Conservation (phyloP, 2,113 vertebrate species). For the Chionodraco myersi region DNA sequence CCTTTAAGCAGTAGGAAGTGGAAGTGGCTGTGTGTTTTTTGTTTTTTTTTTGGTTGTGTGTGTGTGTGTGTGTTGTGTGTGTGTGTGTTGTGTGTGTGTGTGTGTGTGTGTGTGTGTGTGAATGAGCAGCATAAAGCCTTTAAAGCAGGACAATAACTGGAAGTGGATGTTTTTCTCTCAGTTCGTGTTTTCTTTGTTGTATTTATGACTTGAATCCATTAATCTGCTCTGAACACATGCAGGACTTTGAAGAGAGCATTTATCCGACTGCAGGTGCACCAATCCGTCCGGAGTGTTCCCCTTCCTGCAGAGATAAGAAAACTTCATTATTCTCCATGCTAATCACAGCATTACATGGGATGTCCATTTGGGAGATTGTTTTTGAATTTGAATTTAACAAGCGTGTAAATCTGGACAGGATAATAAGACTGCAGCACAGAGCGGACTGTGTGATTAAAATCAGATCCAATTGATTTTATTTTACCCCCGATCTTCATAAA, state of each 20-base stretch:
- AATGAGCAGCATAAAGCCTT: no score
- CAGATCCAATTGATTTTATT: slow-evolving; percentile 57
- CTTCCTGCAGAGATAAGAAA: slow-evolving; percentile 65
- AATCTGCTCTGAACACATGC: slow-evolving; percentile 62
- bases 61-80: no score
- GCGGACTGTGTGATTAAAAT: slow-evolving; percentile 68
- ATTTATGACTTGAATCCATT: slow-evolving; percentile 67
- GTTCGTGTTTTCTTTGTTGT: slow-evolving; percentile 28
- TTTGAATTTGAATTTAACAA: slow-evolving; percentile 66
- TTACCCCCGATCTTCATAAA: slow-evolving; percentile 42
- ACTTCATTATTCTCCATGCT: slow-evolving; percentile 61
- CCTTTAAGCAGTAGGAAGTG: no score
- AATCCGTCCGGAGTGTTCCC: slow-evolving; percentile 16
- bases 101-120: no score
- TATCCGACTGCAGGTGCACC: slow-evolving; percentile 56
- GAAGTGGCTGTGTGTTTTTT: no score
- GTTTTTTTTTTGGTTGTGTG: no score
- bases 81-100: no score
- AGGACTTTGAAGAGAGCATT: slow-evolving; percentile 60
- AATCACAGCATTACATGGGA: slow-evolving; percentile 44
- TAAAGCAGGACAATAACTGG: no score
- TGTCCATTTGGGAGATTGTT: slow-evolving; percentile 45
- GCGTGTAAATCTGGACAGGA: slow-evolving; percentile 60
- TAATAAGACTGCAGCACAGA: slow-evolving; percentile 58
- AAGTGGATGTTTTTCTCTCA: no score